A percentile compares a stretch with the other conserved stretches of the same genome.
phyloP scores from a whole-genome alignment of 2,113 vertebrate species.

The Channa maculata region DNA sequence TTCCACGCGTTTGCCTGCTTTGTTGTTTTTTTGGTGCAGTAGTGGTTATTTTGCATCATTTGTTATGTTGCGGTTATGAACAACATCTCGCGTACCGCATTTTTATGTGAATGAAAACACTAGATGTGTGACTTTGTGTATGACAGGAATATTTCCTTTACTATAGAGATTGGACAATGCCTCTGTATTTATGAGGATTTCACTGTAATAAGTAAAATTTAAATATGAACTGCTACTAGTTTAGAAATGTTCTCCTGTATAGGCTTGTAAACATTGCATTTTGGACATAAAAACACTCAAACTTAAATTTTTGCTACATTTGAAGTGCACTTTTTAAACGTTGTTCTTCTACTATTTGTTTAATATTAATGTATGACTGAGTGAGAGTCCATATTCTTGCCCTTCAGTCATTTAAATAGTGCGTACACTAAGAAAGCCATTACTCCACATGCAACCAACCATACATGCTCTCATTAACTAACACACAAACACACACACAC shows the following conservation, averaged over 20 bases:
- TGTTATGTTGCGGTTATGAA: conserved; percentile 45
- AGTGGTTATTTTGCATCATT: conserved; percentile 35
- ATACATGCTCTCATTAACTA: conserved; percentile 21
- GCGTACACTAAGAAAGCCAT: conserved; percentile 9
- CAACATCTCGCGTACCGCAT: conserved; percentile 3
- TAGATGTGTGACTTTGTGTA: conserved; percentile 16
- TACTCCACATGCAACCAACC: conserved; percentile 14
- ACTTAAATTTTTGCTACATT: too few species aligned
- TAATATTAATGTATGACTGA: not conserved
- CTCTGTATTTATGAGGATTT: conserved; percentile 7
- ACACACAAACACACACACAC: conserved; percentile 23
- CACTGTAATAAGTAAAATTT: not conserved
- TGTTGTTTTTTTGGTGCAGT: conserved; percentile 33
- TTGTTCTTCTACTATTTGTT: not conserved
- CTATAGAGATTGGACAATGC: conserved; percentile 6
- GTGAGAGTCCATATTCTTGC: not conserved
- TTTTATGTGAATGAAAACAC: conserved; percentile 38
- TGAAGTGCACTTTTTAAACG: not conserved
- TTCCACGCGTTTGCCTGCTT: conserved; percentile 49
- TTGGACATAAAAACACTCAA: not conserved
- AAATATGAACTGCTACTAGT: not conserved
- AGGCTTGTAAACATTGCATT: not conserved
- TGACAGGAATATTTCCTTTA: conserved; percentile 16
- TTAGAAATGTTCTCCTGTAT: not conserved
- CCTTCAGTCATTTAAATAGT: not conserved